A percentile compares a stretch with the other conserved stretches of the same genome.
Evolutionary conservation across 2,888 invertebrate species (phyloP).

Genomic region (Polylopha cassiicola): DNA sequence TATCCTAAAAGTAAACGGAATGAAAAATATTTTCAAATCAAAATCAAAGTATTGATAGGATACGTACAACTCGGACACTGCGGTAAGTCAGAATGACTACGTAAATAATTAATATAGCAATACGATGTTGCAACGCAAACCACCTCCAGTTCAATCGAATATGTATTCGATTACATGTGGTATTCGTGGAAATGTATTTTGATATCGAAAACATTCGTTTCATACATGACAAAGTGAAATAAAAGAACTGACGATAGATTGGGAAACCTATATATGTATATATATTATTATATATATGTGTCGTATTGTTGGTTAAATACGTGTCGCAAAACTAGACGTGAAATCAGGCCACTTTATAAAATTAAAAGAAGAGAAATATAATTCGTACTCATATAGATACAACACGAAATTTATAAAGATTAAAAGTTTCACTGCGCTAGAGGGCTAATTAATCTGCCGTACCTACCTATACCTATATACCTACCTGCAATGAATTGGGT

Average conservation of each 20-base stretch:
- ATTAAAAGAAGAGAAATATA: no score
- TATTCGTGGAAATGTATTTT: slow-evolving; percentile 43
- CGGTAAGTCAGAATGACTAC: no score
- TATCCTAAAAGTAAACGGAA: no score
- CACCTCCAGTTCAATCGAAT: slow-evolving; percentile 40
- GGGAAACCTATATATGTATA: slow-evolving; percentile 38
- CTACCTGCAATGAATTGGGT: slow-evolving; percentile 54
- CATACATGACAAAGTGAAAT: slow-evolving; percentile 28
- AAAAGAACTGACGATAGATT: slow-evolving; percentile 44
- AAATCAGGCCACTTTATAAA: no score
- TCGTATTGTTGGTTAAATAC: no score
- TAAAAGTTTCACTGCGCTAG: slow-evolving; percentile 49
- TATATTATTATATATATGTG: no score
- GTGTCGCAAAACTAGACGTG: no score
- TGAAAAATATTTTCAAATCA: no score
- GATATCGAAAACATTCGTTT: slow-evolving; percentile 50
- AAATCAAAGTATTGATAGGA: background rate
- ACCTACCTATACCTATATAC: slow-evolving; percentile 41
- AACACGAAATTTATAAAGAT: slow-evolving; percentile 45
- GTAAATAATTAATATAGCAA: slow-evolving; percentile 5
- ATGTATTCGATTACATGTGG: slow-evolving; percentile 58
- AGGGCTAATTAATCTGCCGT: slow-evolving; percentile 58
- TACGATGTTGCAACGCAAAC: background rate
- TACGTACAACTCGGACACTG: background rate
- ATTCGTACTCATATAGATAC: no score